These are phyloP conservation scores for Coptodon rendalli DNA, from an alignment of 2,113 vertebrate species.

Conservation along the genomic window DNA sequence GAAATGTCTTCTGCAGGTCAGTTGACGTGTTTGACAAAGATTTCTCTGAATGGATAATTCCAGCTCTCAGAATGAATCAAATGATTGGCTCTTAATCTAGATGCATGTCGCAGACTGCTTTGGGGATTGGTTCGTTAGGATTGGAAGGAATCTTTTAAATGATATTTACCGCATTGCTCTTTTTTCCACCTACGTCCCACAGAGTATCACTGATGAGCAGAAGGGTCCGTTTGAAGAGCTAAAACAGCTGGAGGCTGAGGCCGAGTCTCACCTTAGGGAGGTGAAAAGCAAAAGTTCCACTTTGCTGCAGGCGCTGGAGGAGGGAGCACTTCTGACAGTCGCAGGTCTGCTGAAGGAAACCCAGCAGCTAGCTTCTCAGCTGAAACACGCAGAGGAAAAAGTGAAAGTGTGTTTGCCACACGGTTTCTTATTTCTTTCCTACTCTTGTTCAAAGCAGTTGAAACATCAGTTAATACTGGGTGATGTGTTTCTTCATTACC, in stretches of 20 bases:
- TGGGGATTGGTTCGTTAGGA: background rate
- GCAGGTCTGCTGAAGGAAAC: conserved; percentile 36
- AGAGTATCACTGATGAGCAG: conserved; percentile 6
- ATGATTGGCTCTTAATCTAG: background rate
- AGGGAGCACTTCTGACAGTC: conserved; percentile 5
- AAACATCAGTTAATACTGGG: background rate
- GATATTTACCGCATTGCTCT: background rate
- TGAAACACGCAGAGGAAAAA: conserved; percentile 21
- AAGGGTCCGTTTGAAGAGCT: background rate
- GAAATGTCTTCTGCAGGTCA: conserved; percentile 32
- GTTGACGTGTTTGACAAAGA: rapidly evolving
- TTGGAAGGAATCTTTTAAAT: background rate
- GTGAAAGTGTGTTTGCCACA: conserved; percentile 17
- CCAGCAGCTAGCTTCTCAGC: conserved; percentile 24
- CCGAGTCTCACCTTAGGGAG: conserved; percentile 9
- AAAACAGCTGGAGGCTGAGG: conserved; percentile 2
- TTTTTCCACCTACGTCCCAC: background rate
- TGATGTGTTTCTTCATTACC: background rate
- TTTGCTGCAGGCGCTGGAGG: conserved; percentile 40
- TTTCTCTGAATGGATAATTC: background rate
- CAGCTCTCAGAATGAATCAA: background rate
- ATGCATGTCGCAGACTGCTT: background rate
- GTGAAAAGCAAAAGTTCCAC: conserved; percentile 37
- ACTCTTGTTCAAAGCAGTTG: background rate
- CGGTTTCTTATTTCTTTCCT: background rate